These are phyloP conservation scores for Sebastes elongatus DNA, from an alignment of 2,797 vertebrate genomes.

Conservation along the genomic window DNA sequence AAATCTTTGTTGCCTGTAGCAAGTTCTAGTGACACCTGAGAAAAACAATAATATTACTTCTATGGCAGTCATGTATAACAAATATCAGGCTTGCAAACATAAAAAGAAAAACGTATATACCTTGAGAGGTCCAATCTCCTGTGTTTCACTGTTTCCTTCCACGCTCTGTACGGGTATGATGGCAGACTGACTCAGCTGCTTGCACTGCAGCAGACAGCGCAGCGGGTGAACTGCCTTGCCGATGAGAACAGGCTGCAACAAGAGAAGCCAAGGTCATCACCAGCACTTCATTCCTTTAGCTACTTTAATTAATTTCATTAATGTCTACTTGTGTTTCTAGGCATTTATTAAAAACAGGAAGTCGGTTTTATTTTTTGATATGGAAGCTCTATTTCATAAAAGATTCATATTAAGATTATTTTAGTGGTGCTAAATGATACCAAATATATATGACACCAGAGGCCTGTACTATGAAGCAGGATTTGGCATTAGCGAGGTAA, in stretches of 20 bases:
- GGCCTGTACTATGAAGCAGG: too few relatives aligned
- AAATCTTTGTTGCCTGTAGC: conserved; percentile 75
- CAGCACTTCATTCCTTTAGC: not conserved
- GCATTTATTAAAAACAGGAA: not conserved
- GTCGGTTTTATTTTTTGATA: not conserved
- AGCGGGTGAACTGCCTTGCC: conserved; percentile 87
- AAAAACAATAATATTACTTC: not conserved
- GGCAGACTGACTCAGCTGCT: conserved; percentile 78
- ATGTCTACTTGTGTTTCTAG: not conserved
- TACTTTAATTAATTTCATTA: not conserved
- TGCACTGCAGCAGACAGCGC: conserved; percentile 80
- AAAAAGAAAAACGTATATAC: conserved; percentile 70
- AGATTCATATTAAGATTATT: not conserved
- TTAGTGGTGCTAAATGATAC: not conserved
- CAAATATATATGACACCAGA: too few relatives aligned
- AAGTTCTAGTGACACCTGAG: conserved; percentile 89
- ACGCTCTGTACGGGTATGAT: conserved; percentile 79
- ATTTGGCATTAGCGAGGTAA: too few relatives aligned
- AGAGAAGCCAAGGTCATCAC: not conserved
- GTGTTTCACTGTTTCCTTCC: conserved; percentile 63
- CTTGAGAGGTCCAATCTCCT: conserved; percentile 86
- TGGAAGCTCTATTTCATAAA: not conserved
- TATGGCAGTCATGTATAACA: not conserved
- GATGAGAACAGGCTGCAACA: conserved; percentile 81
- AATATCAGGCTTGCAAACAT: not conserved